These are phyloP conservation scores for Scaeva pyrastri DNA, from an alignment of 2,888 invertebrate genomes.

Conservation along the genomic window DNA sequence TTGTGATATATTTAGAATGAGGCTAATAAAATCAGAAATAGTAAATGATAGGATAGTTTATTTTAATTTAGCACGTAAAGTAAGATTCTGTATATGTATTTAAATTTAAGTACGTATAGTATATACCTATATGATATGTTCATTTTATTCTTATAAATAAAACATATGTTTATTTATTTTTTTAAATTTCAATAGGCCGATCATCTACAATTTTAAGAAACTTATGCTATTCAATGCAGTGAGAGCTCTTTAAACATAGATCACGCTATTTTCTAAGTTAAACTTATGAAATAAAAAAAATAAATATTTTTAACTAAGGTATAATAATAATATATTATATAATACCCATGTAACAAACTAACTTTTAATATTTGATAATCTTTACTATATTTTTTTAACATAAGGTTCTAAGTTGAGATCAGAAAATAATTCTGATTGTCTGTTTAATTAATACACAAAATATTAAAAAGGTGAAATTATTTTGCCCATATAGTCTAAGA, in stretches of 20 bases:
- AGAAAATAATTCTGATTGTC: background rate
- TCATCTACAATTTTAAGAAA: conserved; percentile 53
- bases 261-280: conserved; percentile 50
- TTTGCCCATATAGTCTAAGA: background rate
- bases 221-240: conserved; percentile 48
- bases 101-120: background rate
- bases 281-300: too few species aligned
- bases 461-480: background rate
- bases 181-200: conserved; percentile 66
- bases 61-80: background rate
- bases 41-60: background rate
- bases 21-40: background rate
- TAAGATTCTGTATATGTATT: too few species aligned
- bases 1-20: too few species aligned
- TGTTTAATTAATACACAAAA: conserved; percentile 2
- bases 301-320: conserved; percentile 48
- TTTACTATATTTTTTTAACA: background rate
- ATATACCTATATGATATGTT: background rate
- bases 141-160: background rate
- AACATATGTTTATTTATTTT: conserved; percentile 45
- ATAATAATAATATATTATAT: conserved; percentile 34
- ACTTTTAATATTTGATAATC: background rate
- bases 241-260: conserved; percentile 51
- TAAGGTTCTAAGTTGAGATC: background rate
- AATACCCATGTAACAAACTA: background rate